Conservation (phyloP, 2,113 vertebrate genomes). For the Raja brachyura region DNA sequence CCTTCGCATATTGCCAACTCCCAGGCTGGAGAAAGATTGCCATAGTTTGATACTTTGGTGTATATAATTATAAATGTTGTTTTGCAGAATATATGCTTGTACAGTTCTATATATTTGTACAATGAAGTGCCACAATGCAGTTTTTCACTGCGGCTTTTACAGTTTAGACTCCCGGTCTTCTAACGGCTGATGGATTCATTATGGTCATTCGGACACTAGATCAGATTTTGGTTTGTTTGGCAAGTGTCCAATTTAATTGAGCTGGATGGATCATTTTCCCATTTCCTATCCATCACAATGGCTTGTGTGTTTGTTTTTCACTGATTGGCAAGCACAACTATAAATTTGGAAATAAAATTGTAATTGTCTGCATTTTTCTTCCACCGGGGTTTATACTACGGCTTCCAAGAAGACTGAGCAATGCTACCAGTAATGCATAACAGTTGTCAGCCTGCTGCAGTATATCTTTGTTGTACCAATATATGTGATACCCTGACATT, state of each 20-base stretch:
- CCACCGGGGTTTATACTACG: not conserved
- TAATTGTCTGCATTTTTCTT: not conserved
- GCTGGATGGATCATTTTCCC: not conserved
- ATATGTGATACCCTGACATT: not conserved
- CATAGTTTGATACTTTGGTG: conserved; percentile 38
- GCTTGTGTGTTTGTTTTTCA: not conserved
- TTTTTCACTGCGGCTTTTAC: conserved; percentile 20
- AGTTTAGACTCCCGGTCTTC: not conserved
- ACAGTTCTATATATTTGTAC: conserved; percentile 38
- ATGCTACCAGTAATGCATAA: not conserved
- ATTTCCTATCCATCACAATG: not conserved
- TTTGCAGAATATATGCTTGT: conserved; percentile 36
- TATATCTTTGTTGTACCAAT: not conserved
- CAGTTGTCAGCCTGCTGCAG: not conserved
- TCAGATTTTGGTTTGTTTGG: not conserved
- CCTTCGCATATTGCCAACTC: conserved; percentile 33
- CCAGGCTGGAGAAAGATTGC: conserved; percentile 38
- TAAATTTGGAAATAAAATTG: not conserved
- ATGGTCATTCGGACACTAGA: not conserved
- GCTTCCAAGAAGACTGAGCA: not conserved
- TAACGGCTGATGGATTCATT: not conserved
- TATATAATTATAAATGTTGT: conserved; percentile 37
- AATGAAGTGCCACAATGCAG: conserved; percentile 36
- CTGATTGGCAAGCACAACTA: not conserved
- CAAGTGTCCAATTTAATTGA: not conserved